A percentile compares a stretch with the other conserved stretches of the same genome.
Evolutionary conservation across 2,113 vertebrate species (phyloP).

Genomic region (Notothenia rossii): DNA sequence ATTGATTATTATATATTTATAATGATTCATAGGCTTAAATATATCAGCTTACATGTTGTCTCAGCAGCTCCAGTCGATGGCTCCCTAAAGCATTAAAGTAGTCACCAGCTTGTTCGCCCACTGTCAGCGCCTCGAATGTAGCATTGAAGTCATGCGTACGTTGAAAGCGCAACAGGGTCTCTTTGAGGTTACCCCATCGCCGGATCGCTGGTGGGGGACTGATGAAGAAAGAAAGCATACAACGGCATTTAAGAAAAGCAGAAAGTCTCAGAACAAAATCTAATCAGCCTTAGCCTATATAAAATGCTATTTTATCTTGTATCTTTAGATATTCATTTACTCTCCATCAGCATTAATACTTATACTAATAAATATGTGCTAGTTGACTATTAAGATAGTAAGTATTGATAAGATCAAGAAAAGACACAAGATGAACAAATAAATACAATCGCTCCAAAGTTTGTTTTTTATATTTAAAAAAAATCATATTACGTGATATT

Average conservation of each 20-base stretch:
- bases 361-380: neutral
- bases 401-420: neutral
- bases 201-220: slow-evolving; percentile 89
- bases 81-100: slow-evolving; percentile 87
- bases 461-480: neutral
- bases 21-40: neutral
- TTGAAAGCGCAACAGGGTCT: slow-evolving; percentile 89
- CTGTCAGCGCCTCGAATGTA: slow-evolving; percentile 88
- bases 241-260: neutral
- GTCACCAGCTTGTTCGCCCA: slow-evolving; percentile 88
- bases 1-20: neutral
- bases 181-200: slow-evolving; percentile 91
- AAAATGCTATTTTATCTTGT: neutral
- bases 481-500: no score
- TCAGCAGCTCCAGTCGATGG: slow-evolving; percentile 90
- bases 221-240: slow-evolving; percentile 11
- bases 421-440: neutral
- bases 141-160: slow-evolving; percentile 89
- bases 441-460: neutral
- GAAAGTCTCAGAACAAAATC: neutral
- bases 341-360: neutral
- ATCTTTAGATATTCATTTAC: neutral
- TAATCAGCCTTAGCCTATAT: slow-evolving; percentile 1
- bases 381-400: neutral
- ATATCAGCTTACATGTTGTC: slow-evolving; percentile 84